These are phyloP conservation scores for Sipha flava DNA, from an alignment of 1,140 invertebrate species.

Conservation along the genomic window DNA sequence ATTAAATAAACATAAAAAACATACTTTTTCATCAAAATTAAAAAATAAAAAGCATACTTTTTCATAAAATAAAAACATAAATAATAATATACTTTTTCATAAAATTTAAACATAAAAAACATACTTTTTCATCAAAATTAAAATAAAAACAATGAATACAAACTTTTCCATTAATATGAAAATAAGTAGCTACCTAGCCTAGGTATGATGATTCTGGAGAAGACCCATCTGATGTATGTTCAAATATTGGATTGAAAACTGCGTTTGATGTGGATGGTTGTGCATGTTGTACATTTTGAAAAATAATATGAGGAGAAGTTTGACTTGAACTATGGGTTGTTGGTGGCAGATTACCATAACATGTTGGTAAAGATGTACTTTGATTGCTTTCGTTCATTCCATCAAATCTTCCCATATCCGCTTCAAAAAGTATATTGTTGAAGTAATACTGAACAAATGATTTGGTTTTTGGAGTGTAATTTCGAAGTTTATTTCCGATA, in stretches of 20 bases:
- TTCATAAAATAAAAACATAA: too few relatives aligned
- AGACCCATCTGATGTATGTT: neutral
- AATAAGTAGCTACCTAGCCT: neutral
- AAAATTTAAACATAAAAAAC: neutral
- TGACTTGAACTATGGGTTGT: too few relatives aligned
- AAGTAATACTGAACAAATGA: neutral
- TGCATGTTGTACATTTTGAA: too few relatives aligned
- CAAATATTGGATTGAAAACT: neutral
- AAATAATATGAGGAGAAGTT: too few relatives aligned
- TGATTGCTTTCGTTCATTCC: neutral
- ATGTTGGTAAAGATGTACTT: too few relatives aligned
- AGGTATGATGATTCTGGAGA: neutral
- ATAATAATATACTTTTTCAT: too few relatives aligned
- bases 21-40: neutral
- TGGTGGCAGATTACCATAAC: too few relatives aligned
- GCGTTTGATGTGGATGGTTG: too few relatives aligned
- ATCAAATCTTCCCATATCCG: neutral
- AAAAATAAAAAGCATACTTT: neutral
- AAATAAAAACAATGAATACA: neutral
- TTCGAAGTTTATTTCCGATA: neutral
- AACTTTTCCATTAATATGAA: neutral
- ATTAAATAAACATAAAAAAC: neutral
- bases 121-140: neutral
- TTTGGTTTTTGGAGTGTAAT: neutral
- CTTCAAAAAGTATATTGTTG: neutral